Evolutionary conservation across 2,113 vertebrate species (phyloP).

Genomic region (Oreotrochilus melanogaster): DNA sequence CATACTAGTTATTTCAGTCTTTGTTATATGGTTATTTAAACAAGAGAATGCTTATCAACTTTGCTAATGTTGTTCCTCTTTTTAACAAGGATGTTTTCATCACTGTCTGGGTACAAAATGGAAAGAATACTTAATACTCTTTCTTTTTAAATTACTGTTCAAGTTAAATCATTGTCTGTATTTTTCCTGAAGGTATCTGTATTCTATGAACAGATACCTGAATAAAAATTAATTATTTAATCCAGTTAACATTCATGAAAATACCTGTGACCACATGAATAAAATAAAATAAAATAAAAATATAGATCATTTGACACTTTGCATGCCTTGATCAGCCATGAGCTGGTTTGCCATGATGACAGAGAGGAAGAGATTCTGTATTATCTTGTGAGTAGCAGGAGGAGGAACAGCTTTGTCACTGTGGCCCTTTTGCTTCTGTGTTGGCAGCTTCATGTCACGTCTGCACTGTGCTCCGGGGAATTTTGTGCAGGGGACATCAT

Average conservation of each 20-base stretch:
- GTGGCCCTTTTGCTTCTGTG: background rate
- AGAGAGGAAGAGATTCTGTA: background rate
- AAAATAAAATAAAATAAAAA: too few relatives aligned
- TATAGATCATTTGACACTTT: background rate
- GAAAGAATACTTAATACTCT: background rate
- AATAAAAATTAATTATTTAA: background rate
- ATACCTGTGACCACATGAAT: background rate
- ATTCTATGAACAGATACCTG: background rate
- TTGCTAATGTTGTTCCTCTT: background rate
- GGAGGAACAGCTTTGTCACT: background rate
- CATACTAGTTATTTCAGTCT: background rate
- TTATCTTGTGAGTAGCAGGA: background rate
- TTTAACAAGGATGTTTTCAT: background rate
- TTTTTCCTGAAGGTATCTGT: background rate
- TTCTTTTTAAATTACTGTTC: background rate
- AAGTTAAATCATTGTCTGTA: background rate
- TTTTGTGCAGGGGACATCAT: background rate
- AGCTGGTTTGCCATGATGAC: background rate
- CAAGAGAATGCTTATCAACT: background rate
- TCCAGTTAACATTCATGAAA: background rate
- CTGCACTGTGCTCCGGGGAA: background rate
- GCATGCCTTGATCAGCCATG: background rate
- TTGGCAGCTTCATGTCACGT: background rate
- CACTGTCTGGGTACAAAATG: background rate
- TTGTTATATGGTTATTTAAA: background rate